A percentile compares a stretch with the other conserved stretches of the same genome.
These are phyloP conservation scores for Ommatoiulus sabulosus DNA, from an alignment of 2,888 invertebrate genomes.

Conservation along the genomic window DNA sequence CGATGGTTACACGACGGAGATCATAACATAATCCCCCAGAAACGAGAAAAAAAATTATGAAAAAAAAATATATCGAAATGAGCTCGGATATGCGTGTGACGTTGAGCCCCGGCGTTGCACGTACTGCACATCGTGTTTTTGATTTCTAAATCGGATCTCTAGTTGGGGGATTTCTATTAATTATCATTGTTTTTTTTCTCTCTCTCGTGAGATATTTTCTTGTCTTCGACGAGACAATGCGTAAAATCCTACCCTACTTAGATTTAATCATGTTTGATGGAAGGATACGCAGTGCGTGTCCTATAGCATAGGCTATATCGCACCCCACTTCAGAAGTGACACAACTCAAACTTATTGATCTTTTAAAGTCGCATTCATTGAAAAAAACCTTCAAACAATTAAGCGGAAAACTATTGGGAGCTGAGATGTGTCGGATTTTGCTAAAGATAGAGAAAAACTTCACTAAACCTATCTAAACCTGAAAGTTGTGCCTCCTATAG, in stretches of 20 bases:
- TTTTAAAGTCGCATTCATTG: too few relatives aligned
- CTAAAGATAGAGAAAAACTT: too few relatives aligned
- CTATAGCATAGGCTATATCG: too few relatives aligned
- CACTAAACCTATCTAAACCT: too few relatives aligned
- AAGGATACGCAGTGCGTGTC: too few relatives aligned
- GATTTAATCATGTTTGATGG: too few relatives aligned
- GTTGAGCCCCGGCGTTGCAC: not conserved
- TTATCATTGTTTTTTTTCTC: not conserved
- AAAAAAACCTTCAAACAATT: too few relatives aligned
- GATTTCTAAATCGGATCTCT: not conserved
- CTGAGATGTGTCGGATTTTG: too few relatives aligned
- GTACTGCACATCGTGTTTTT: not conserved
- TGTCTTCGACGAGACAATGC: not conserved
- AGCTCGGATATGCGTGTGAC: slow-evolving; percentile 19
- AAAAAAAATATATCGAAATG: slow-evolving; percentile 4
- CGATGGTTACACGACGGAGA: not conserved
- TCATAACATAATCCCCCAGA: not conserved
- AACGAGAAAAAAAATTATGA: slow-evolving; percentile 6
- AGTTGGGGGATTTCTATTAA: not conserved
- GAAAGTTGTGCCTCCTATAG: too few relatives aligned
- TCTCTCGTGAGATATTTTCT: not conserved
- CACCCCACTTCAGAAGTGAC: too few relatives aligned
- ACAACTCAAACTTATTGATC: too few relatives aligned
- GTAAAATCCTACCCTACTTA: not conserved
- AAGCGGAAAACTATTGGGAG: too few relatives aligned